Evolutionary conservation across 2,113 vertebrate species (phyloP).

Genomic region (Cavia aperea): DNA sequence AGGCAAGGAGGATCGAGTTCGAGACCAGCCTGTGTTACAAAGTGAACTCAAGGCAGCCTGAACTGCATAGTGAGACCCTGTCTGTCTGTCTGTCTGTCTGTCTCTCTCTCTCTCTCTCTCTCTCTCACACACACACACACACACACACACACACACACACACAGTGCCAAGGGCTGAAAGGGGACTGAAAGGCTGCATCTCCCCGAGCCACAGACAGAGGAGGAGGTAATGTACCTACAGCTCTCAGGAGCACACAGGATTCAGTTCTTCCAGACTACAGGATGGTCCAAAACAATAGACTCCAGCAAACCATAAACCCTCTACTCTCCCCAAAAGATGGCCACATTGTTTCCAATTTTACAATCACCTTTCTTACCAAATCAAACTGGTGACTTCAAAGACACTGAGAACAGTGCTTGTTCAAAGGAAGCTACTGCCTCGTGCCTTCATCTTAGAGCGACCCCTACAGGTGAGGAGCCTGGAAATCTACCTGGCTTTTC

Average conservation of each 20-base stretch:
- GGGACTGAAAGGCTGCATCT: too few species aligned
- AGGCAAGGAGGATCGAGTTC: too few species aligned
- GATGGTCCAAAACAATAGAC: background rate
- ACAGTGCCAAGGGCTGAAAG: too few species aligned
- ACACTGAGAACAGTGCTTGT: background rate
- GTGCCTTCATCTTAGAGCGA: background rate
- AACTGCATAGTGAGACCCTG: too few species aligned
- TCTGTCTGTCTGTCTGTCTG: too few species aligned
- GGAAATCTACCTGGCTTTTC: background rate
- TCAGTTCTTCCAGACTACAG: background rate
- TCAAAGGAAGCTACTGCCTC: background rate
- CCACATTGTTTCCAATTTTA: background rate
- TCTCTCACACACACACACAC: too few species aligned
- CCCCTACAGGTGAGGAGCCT: too few species aligned
- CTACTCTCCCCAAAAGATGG: background rate
- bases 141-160: too few species aligned
- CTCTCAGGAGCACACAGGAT: background rate
- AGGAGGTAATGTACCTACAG: background rate
- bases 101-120: too few species aligned
- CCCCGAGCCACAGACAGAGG: background rate
- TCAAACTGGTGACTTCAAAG: background rate
- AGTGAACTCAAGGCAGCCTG: too few species aligned
- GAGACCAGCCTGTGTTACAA: too few species aligned
- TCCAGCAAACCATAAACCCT: background rate
- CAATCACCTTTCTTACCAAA: background rate